Conservation (phyloP, 1,140 invertebrate genomes). For the Atta texana region DNA sequence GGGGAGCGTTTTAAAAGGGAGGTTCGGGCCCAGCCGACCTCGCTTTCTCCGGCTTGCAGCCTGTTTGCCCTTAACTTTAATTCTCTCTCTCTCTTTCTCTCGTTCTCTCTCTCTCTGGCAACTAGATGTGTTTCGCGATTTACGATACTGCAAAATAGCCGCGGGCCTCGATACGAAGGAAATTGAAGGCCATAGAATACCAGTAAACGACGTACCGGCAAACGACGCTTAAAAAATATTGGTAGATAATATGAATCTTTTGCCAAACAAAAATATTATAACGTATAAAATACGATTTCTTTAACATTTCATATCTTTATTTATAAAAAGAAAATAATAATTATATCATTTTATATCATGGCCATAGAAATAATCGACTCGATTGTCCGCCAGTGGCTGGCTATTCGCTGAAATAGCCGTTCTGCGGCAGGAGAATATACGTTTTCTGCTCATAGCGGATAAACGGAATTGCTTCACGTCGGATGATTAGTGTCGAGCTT, state of each 20-base stretch:
- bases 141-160: slow-evolving; percentile 70
- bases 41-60: slow-evolving; percentile 1
- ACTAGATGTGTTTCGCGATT: slow-evolving; percentile 67
- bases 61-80: slow-evolving; percentile 57
- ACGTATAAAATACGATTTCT: background rate
- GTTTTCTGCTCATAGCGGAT: slow-evolving; percentile 62
- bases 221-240: slow-evolving; percentile 26
- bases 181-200: slow-evolving; percentile 34
- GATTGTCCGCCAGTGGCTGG: background rate
- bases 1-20: slow-evolving; percentile 73
- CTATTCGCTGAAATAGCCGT: background rate
- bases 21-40: slow-evolving; percentile 8
- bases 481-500: slow-evolving; percentile 71
- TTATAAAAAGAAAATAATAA: slow-evolving; percentile 14
- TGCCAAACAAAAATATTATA: slow-evolving; percentile 25
- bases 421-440: slow-evolving; percentile 47
- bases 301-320: background rate
- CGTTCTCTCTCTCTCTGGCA: slow-evolving; percentile 22
- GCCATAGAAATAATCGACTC: background rate
- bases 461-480: slow-evolving; percentile 62
- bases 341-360: background rate
- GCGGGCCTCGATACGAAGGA: slow-evolving; percentile 58
- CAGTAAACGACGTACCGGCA: background rate
- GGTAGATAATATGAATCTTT: background rate
- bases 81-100: slow-evolving; percentile 29